Base-by-base conservation (phyloP, 2,113 vertebrate species). In the Suncus etruscus region DNA sequence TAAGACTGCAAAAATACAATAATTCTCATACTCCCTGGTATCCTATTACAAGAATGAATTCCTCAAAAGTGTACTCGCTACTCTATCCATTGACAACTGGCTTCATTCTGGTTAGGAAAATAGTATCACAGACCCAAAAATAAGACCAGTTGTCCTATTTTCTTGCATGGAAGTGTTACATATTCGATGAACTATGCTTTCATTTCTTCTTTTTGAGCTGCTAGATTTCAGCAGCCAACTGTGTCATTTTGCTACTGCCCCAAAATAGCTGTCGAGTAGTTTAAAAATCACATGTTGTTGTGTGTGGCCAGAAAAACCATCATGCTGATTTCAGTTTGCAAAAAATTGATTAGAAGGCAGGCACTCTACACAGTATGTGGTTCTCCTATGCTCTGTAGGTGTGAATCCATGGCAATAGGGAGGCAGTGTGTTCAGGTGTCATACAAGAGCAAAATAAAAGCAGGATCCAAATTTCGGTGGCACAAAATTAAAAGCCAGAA, bases 181-280 rank as follows among this genome's bases (percentile, higher is more conserved):
- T 96, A 95, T 97, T 97, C 96, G 82, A 93, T 96, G 89, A 96
- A 97, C 91, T 73, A 88, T 68, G 93, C 89, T 75, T 83, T 89
- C 95, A 90, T 96, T 94, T 93, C 94, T 94, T 96, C 94, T 83
- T 92, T 94, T 94, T 92, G 72, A 80, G 94, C 91, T 94, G 92
- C 93, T 96, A 96, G 95, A 96, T 95, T 95, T 95, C 77, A 93
- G 87, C 82, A 93, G 94, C 89, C 91, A 96, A 96, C 79, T 83
- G 68, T 94, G 95, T 95, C 95, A 95, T 91, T 94, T 90, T 89
- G 91, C 90, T 88, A 61, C 83, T 83, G 84, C 91, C 93, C 92
- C 68, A 87, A 95, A 94, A 97, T 91, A 97, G 96, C 83, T 91
- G 94, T 93, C 87, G 87, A 96, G 96, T 91, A 92, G 78, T 95